These are phyloP conservation scores for Sebastes trivittatus DNA, from an alignment of 2,797 vertebrate species.

Conservation along the genomic window DNA sequence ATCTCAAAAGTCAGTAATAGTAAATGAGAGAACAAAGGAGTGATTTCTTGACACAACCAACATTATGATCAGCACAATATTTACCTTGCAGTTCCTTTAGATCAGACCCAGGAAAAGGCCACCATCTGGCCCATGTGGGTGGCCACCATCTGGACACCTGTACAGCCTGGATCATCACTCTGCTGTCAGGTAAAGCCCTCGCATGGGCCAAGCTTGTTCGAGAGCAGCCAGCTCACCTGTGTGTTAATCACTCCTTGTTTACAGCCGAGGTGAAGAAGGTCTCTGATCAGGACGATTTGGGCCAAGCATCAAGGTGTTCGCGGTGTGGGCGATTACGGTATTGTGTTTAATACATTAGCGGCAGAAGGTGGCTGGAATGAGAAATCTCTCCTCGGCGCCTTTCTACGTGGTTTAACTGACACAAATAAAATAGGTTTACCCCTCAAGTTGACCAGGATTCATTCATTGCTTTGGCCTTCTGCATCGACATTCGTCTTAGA, in stretches of 20 bases:
- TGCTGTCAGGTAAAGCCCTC: conserved; percentile 20
- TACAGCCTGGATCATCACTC: conserved; percentile 17
- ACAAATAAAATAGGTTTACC: not conserved
- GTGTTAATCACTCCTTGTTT: conserved; percentile 56
- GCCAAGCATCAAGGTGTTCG: conserved; percentile 16
- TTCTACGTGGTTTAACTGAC: not conserved
- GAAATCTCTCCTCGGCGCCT: not conserved
- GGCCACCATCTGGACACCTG: conserved; percentile 34
- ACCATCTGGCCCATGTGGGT: conserved; percentile 31
- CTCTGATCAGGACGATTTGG: conserved; percentile 14
- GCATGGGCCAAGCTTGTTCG: not conserved
- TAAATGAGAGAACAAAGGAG: not conserved
- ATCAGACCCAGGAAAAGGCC: conserved; percentile 2
- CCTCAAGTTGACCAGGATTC: not conserved
- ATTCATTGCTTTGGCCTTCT: not conserved
- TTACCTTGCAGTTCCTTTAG: not conserved
- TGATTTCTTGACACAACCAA: not conserved
- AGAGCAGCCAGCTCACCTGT: conserved; percentile 15
- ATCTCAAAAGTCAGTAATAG: not conserved
- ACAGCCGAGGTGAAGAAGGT: conserved; percentile 35
- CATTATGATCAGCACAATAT: not conserved
- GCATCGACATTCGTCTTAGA: not conserved
- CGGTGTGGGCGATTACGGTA: not conserved
- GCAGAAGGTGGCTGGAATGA: not conserved
- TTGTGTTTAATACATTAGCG: conserved; percentile 7